Conservation (phyloP, 1,140 invertebrate species). For the Tetramorium parvispinum region DNA sequence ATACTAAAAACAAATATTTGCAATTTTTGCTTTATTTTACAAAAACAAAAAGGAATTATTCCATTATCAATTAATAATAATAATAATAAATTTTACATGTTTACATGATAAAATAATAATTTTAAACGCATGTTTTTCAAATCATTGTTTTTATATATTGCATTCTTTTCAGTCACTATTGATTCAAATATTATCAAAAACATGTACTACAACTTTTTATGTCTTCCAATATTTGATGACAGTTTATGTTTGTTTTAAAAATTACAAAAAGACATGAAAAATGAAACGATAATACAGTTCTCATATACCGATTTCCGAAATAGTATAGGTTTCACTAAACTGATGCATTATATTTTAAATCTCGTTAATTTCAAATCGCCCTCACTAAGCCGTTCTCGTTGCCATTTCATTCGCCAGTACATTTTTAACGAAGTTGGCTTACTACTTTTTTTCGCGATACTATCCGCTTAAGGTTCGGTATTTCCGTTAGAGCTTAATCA, state of each 20-base stretch:
- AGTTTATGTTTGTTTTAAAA: not conserved
- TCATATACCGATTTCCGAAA: not conserved
- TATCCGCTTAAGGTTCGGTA: slow-evolving; percentile 47
- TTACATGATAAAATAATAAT: not conserved
- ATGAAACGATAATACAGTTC: not conserved
- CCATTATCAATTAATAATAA: not conserved
- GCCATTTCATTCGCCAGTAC: slow-evolving; percentile 49
- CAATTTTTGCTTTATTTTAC: not conserved
- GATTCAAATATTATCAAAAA: not conserved
- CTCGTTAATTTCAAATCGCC: slow-evolving; percentile 38
- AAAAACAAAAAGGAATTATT: not conserved
- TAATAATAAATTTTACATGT: not conserved
- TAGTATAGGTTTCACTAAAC: not conserved
- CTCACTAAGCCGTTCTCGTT: slow-evolving; percentile 34
- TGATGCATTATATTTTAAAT: slow-evolving; percentile 41
- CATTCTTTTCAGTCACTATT: not conserved
- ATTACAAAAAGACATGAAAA: not conserved
- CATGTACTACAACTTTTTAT: not conserved
- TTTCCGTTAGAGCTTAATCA: slow-evolving; percentile 57
- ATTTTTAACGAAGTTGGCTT: slow-evolving; percentile 53
- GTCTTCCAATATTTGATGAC: not conserved
- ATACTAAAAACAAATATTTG: not conserved
- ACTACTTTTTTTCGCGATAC: slow-evolving; percentile 53
- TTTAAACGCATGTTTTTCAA: not conserved
- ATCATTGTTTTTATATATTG: not conserved